Evolutionary conservation across 2,888 invertebrate species (phyloP), one percentile per base, ranked within the genome.

Genomic region (Phengaris arion): DNA sequence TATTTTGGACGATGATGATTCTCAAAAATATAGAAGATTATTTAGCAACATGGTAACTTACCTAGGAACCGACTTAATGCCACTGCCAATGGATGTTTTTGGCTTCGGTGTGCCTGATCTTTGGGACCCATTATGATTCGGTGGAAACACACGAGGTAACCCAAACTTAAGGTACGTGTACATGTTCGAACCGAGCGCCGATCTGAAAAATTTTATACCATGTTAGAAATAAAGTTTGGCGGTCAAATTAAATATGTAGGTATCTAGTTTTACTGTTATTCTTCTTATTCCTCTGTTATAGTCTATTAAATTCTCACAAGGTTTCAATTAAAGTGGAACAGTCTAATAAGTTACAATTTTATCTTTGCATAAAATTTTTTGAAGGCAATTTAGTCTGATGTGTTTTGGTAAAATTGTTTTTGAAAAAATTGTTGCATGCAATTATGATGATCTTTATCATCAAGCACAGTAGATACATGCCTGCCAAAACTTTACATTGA

Each of bases 121-220:
- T 83, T 96, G 95, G 2, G 96, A 96, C 13, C 95, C 95, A 82
- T 96, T 96, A 81, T 96, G 96, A 83, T 96, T 96, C 10, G 98
- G 98, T 52, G 98, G 98, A 85, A 98, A 96, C 2, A 98, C 98
- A 75, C 98, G 94, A 0, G 98, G 98, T 76, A 98, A 94, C 0
- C 98, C 98, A 85, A 98, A 98, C 90, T 98, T 98, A 79, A 98
- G 94, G 89, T 98, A 98, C 45, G 98, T 98, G 89, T 98, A 98
- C 95, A 98, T 98, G 86, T 98, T 98, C 68, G 97, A 96, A 68
- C 98, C 98, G 77, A 98, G 94, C 0, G 98, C 97, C 76, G 97
- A 96, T 89, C 96, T 97, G 85, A 76, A 80, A 79, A 77, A 45
- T 68, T 51, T 22, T 35, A 13, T 9, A 12, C 15, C 15, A 72